Evolutionary conservation across 1,140 invertebrate species (phyloP).

Genomic region (Leptoteleia sp.): DNA sequence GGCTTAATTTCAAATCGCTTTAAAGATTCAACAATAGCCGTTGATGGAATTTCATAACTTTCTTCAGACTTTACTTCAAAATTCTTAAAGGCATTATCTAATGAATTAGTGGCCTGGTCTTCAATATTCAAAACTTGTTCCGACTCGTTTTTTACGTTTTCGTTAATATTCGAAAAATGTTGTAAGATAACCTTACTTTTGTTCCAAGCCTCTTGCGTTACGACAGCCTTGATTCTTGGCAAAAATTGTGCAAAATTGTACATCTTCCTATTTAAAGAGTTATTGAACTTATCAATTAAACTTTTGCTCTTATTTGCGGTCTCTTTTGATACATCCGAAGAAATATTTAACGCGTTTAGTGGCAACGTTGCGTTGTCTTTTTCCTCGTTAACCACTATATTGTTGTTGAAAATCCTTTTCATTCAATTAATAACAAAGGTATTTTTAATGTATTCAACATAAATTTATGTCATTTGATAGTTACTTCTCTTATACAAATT

Average conservation of each 20-base stretch:
- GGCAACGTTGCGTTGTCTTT: too few species aligned
- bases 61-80: conserved; percentile 1
- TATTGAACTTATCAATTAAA: too few species aligned
- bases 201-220: conserved; percentile 35
- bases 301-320: too few species aligned
- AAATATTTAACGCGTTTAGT: too few species aligned
- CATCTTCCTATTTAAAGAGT: too few species aligned
- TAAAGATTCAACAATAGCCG: conserved; percentile 12
- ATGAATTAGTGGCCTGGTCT: neutral
- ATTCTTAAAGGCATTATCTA: neutral
- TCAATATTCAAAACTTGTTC: conserved; percentile 11
- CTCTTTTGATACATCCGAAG: too few species aligned
- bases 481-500: too few species aligned
- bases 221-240: conserved; percentile 26
- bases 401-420: too few species aligned
- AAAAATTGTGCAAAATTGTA: conserved; percentile 33
- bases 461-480: too few species aligned
- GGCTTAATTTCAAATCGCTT: conserved; percentile 19
- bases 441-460: too few species aligned
- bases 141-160: conserved; percentile 21
- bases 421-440: too few species aligned
- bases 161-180: conserved; percentile 29
- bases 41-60: neutral
- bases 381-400: too few species aligned
- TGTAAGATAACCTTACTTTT: conserved; percentile 49